phyloP scores from a whole-genome alignment of 2,113 vertebrate species.

The Irena cyanogastra region DNA sequence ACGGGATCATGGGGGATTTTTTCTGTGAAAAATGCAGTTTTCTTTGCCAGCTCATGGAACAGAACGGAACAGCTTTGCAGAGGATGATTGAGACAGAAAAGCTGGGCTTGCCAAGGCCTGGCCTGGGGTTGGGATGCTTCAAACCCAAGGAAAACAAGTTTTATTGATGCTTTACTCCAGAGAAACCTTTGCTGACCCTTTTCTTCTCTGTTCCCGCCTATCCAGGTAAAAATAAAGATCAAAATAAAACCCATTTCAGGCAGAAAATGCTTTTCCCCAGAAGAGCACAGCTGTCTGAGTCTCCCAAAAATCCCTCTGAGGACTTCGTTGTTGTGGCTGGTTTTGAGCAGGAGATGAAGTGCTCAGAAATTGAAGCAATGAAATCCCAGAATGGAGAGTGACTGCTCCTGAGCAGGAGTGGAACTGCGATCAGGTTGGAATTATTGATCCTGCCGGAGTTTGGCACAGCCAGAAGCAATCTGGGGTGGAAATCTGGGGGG shows the following conservation, averaged over 20 bases:
- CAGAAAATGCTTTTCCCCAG: neutral
- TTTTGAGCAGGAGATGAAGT: neutral
- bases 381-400: neutral
- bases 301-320: neutral
- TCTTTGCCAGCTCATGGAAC: neutral
- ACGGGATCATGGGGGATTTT: rapidly evolving
- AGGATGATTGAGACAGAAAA: neutral
- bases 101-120: neutral
- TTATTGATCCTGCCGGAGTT: neutral
- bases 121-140: neutral
- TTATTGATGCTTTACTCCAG: neutral
- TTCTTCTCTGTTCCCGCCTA: neutral
- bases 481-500: neutral
- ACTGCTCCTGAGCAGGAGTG: neutral
- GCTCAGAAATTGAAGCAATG: neutral
- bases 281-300: neutral
- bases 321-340: neutral
- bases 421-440: neutral
- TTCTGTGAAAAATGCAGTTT: neutral
- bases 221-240: neutral
- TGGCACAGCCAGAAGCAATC: neutral
- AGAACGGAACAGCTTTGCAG: neutral
- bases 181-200: neutral
- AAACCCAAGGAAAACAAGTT: rapidly evolving
- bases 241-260: neutral